Conservation (phyloP, 2,113 vertebrate species). For the Tricholaema leucomelas region DNA sequence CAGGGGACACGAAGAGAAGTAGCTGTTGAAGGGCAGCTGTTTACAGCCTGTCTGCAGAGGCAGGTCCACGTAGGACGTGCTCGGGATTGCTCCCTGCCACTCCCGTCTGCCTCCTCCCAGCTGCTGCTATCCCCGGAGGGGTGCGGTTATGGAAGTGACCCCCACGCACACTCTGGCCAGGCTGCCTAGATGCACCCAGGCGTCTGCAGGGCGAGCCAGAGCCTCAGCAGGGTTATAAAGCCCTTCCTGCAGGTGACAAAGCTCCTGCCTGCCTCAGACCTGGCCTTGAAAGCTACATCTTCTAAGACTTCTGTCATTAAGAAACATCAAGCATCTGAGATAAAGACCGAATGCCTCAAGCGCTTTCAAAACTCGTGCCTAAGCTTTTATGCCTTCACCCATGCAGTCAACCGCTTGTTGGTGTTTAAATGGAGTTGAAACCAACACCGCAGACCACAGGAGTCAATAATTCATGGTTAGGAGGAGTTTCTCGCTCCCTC, state of each 20-base stretch:
- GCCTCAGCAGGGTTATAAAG: neutral
- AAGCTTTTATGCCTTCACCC: neutral
- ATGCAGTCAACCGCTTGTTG: neutral
- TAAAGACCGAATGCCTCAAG: neutral
- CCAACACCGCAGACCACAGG: neutral
- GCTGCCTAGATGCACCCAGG: neutral
- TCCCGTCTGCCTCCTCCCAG: neutral
- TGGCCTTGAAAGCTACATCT: neutral
- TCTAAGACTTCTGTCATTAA: neutral
- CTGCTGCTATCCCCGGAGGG: neutral
- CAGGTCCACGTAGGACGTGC: neutral
- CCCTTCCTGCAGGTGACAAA: neutral
- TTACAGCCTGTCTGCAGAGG: neutral
- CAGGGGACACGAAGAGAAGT: fast-evolving
- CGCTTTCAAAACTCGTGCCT: neutral
- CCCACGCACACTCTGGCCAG: neutral
- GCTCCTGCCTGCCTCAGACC: neutral
- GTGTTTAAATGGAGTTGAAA: neutral
- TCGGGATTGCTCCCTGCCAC: neutral
- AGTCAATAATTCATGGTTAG: neutral
- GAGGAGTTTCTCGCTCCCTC: neutral
- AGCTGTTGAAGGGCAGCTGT: neutral
- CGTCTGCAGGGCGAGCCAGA: neutral
- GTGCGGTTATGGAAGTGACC: neutral
- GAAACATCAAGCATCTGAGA: neutral